phyloP scores from a whole-genome alignment of 2,797 vertebrate species.

The Microhierax caerulescens region DNA sequence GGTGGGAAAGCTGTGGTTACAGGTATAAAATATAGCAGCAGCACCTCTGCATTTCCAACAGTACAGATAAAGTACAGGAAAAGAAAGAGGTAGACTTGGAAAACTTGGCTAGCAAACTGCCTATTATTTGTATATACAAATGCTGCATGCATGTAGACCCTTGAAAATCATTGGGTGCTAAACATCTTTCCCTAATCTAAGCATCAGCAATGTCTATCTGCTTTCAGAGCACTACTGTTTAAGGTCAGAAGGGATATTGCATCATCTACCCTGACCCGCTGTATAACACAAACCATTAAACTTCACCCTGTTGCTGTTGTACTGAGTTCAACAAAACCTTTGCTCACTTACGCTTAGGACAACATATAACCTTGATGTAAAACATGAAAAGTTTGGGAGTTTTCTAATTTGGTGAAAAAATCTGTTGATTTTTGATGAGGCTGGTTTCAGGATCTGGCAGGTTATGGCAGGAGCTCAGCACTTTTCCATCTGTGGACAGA shows the following conservation, averaged over 20 bases:
- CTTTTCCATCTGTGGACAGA: neutral
- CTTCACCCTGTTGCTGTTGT: neutral
- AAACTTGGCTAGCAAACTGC: neutral
- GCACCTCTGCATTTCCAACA: neutral
- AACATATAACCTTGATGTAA: neutral
- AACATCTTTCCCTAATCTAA: neutral
- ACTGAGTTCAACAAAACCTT: neutral
- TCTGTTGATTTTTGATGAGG: neutral
- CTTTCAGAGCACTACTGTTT: neutral
- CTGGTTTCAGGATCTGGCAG: neutral
- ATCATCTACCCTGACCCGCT: neutral
- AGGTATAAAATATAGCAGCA: neutral
- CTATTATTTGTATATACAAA: neutral
- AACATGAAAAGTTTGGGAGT: neutral
- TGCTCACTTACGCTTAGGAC: neutral
- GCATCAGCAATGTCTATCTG: neutral
- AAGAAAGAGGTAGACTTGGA: neutral
- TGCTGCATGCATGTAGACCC: neutral
- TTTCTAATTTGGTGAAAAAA: neutral
- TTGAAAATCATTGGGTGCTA: neutral
- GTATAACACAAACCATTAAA: neutral
- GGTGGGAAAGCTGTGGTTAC: neutral
- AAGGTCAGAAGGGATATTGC: neutral
- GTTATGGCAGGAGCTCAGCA: neutral
- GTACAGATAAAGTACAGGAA: neutral